Evolutionary conservation across 1,140 invertebrate species (phyloP), one percentile per base, ranked within the genome.

Genomic region (Habropoda laboriosa): DNA sequence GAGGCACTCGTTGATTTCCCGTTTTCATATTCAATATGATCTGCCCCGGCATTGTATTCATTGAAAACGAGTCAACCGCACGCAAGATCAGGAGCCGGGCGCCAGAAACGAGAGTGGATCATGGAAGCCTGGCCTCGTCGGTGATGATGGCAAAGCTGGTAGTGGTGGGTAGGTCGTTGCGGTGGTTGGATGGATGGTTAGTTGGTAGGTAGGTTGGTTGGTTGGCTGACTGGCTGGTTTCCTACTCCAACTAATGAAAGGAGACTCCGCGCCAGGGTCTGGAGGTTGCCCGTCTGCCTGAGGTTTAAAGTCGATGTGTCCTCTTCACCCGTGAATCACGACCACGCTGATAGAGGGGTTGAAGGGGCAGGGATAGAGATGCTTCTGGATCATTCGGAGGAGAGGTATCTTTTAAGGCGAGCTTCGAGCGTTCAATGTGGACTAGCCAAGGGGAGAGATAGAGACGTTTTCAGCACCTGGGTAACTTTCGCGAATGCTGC

Each of bases 11-110:
- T 93, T 92, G 90, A 93, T 93, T 93, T 91, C 87, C 89, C 90
- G 91, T 93, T 93, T 93, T 92, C 91, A 92, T 93, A 93, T 93
- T 92, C 90, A 92, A 93, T 93, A 93, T 92, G 91, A 92, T 92
- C 90, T 88, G 88, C 80, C 88, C 86, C 86, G 89, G 87, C 89
- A 93, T 93, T 93, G 92, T 93, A 89, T 92, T 92, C 92, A 93
- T 93, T 93, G 91, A 93, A 92, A 93, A 89, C 92, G 90, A 93
- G 91, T 93, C 90, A 93, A 93, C 92, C 92, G 92, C 90, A 93
- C 88, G 90, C 90, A 90, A 93, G 90, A 92, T 91, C 91, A 90
- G 89, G 88, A 88, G 85, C 82, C 86, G 79, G 79, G 86, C 86
- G 86, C 79, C 80, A 88, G 82, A 66, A 83, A 87, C 84, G 87